phyloP scores from a whole-genome alignment of 2,888 invertebrate species.

The Prosopocoilus inquinatus region DNA sequence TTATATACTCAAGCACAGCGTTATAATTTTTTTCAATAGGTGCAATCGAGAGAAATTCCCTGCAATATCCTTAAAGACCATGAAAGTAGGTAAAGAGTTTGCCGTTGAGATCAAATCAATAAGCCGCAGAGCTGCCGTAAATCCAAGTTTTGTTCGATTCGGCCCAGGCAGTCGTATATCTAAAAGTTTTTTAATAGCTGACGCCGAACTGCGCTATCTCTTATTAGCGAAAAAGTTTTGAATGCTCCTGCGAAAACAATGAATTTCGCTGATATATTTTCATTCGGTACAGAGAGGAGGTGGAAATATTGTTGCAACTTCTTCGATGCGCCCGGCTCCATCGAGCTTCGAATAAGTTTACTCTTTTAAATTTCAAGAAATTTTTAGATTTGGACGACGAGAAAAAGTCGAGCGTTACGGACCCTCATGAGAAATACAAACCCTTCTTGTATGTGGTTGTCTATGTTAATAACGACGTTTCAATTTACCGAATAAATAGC shows the following conservation, averaged over 20 bases:
- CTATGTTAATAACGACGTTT: too few species aligned
- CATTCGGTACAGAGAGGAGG: too few species aligned
- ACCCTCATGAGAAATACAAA: too few species aligned
- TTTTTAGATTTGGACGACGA: too few species aligned
- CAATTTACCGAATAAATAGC: too few species aligned
- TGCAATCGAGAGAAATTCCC: slow-evolving; percentile 18
- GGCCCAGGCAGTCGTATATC: slow-evolving; percentile 40
- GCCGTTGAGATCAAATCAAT: slow-evolving; percentile 41
- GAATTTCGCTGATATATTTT: background rate
- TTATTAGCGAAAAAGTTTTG: slow-evolving; percentile 40
- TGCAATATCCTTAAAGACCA: slow-evolving; percentile 28
- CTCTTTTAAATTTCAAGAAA: background rate
- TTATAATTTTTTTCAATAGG: too few species aligned
- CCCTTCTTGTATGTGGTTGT: too few species aligned
- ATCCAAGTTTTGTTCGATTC: slow-evolving; percentile 36
- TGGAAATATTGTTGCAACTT: too few species aligned
- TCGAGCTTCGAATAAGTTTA: background rate
- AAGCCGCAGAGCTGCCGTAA: slow-evolving; percentile 40
- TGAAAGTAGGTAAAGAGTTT: slow-evolving; percentile 35
- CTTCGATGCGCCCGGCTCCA: background rate
- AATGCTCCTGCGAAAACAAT: slow-evolving; percentile 8
- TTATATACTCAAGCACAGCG: too few species aligned
- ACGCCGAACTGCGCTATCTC: slow-evolving; percentile 35
- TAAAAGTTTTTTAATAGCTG: slow-evolving; percentile 46
- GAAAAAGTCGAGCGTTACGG: too few species aligned